These are phyloP conservation scores for Hyperoplus immaculatus DNA, from an alignment of 2,797 vertebrate species.

Conservation along the genomic window DNA sequence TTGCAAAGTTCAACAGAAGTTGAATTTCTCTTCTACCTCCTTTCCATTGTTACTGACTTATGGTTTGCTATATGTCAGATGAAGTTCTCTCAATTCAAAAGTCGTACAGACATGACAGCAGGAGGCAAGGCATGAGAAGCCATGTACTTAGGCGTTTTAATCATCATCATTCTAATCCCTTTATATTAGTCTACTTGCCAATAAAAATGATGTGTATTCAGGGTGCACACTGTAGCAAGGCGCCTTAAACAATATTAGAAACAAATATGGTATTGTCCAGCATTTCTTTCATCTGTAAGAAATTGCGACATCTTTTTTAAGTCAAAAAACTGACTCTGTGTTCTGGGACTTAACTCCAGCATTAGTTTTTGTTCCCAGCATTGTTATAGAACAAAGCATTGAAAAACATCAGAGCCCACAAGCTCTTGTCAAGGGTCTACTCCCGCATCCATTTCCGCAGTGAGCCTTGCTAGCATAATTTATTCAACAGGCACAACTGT, in stretches of 20 bases:
- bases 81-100: slow-evolving; percentile 24
- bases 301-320: background rate
- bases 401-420: slow-evolving; percentile 50
- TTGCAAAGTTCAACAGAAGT: slow-evolving; percentile 28
- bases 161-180: slow-evolving; percentile 2
- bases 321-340: background rate
- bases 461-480: slow-evolving; percentile 45
- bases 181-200: slow-evolving; percentile 8
- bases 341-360: slow-evolving; percentile 1
- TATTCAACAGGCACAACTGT: slow-evolving; percentile 58
- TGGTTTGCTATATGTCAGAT: background rate
- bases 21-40: slow-evolving; percentile 14
- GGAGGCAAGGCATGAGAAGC: slow-evolving; percentile 30
- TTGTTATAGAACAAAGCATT: slow-evolving; percentile 27
- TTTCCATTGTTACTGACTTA: slow-evolving; percentile 10
- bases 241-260: slow-evolving; percentile 1
- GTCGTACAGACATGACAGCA: slow-evolving; percentile 28
- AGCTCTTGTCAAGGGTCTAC: slow-evolving; percentile 48
- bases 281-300: background rate
- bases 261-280: background rate
- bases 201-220: slow-evolving; percentile 2
- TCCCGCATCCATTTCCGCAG: slow-evolving; percentile 63
- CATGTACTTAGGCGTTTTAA: background rate
- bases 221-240: background rate
- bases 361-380: slow-evolving; percentile 48